phyloP scores from a whole-genome alignment of 1,140 invertebrate species.

The Heliconius melpomene region DNA sequence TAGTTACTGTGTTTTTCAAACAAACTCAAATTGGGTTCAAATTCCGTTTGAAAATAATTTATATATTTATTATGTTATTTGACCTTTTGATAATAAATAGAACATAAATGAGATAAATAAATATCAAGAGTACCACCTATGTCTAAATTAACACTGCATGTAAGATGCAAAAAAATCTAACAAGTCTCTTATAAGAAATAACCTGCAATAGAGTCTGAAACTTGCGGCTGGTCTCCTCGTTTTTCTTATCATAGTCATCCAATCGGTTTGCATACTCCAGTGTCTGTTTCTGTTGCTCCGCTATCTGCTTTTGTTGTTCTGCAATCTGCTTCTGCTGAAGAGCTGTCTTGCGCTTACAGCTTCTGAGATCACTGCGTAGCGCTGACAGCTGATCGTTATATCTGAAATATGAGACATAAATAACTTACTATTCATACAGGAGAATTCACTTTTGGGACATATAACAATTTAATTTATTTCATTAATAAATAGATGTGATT shows the following conservation, averaged over 20 bases:
- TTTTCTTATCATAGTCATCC: constrained; percentile 94
- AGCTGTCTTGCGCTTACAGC: constrained; percentile 89
- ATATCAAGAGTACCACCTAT: neutral
- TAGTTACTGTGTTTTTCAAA: too few relatives aligned
- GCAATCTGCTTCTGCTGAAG: constrained; percentile 92
- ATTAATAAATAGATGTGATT: too few relatives aligned
- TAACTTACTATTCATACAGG: neutral
- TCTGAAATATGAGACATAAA: constrained; percentile 53
- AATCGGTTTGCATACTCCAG: constrained; percentile 90
- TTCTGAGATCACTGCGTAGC: constrained; percentile 87
- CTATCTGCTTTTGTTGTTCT: constrained; percentile 89
- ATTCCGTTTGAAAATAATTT: too few relatives aligned
- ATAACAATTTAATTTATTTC: too few relatives aligned
- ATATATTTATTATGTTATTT: too few relatives aligned
- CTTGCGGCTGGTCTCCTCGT: constrained; percentile 92
- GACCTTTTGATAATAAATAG: too few relatives aligned
- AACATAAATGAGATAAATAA: neutral
- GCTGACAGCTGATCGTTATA: constrained; percentile 90
- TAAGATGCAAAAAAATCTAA: neutral
- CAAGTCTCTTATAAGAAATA: constrained; percentile 37
- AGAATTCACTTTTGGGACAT: too few relatives aligned
- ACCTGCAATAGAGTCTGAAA: constrained; percentile 93
- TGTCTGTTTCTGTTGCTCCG: constrained; percentile 88
- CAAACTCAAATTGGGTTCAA: too few relatives aligned
- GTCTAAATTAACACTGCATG: neutral